Evolutionary conservation across 2,888 invertebrate genomes (phyloP), one percentile per base, ranked within the genome.

Genomic region (Heliconius charithonia): DNA sequence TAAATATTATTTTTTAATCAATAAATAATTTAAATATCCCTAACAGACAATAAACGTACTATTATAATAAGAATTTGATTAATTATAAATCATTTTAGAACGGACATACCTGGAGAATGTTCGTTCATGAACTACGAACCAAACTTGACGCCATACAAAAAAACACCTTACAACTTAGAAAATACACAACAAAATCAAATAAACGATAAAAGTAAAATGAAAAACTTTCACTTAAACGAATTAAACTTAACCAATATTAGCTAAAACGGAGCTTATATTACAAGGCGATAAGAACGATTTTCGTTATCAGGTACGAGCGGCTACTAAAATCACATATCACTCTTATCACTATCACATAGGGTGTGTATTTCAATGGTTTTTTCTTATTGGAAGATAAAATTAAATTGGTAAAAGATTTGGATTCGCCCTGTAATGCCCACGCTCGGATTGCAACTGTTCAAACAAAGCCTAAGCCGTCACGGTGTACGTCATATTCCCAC

Each of bases 401-500:
- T 29, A 75, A 37, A 37, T 72, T 67, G n/a, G 37, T 25, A 41
- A 22, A 25, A 25, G 41, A 72, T 69, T 72, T 66, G 51, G 75
- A 76, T 63, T 71, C 81, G 69, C 67, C 81, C 80, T 77, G 59
- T 65, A 77, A 77, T 77, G 80, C 77, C 80, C 77, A 75, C 80
- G 81, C 70, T 59, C 75, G 37, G 72, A 80, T 75, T 63, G 75
- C 76, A 70, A 81, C 81, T 81, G 81, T 69, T 77, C 32, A 77
- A 81, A 76, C 76, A 81, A 74, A 72, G 72, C 75, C 74, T 70
- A 56, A 67, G 69, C 78, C 63, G 81, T 80, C 79, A 80, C 63
- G 78, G 62, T 80, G 75, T 70, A 79, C 69, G 80, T 79, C 75
- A 79, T 59, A 75, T 81, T 81, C 81, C 81, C 81, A 81, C 81